Base-by-base conservation (phyloP, 2,888 invertebrate species). In the Pachydiplax longipennis region DNA sequence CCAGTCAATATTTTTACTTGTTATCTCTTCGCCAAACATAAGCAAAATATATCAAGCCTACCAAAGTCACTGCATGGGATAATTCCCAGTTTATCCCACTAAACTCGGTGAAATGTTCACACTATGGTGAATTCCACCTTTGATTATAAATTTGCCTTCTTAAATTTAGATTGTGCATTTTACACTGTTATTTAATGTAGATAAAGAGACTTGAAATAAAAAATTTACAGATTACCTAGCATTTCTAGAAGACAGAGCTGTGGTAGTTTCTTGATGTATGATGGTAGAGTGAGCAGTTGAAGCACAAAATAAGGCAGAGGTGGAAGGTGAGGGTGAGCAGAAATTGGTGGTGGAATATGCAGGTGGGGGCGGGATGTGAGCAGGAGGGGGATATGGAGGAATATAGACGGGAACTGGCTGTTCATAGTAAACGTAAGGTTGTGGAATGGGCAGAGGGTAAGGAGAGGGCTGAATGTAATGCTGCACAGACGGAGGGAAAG, bases 401-500 rank as follows among this genome's bases (percentile, higher is more conserved):
- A 81, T 44, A 31, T 90, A 81, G 22, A 90, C 90, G 4, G 90
- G 53, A 15, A 81, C 31, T 25, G 90, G 90, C 2, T 73, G 90
- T 44, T 80, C 90, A 53, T 80, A 90, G 53, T 90, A 81, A 35
- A 81, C n/a, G 48, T 80, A 81, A 25, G 80, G 25, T 13, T 48
- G 80, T 25, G 48, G 80, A 44, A 73, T 25, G 18, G 90, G 48
- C 48, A 65, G 58, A 80, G 90, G 80, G 13, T 58, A 80, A 25
- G 90, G 90, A 40, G 90, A 44, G 15, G 90, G 90, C 13, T 80
- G 90, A 31, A 81, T 80, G n/a, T 80, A 90, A 31, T 31, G 25
- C 53, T 80, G 90, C 18, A 81, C 61, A 40, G 90, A 80, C 25
- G 80, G 90, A 25, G 90, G 90, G 31, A 80, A 81, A 44, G 90